A percentile compares a stretch with the other conserved stretches of the same genome.
phyloP scores from a whole-genome alignment of 30 jellyfish, hydroid and myxozoan species.

The Clytia hemisphaerica region DNA sequence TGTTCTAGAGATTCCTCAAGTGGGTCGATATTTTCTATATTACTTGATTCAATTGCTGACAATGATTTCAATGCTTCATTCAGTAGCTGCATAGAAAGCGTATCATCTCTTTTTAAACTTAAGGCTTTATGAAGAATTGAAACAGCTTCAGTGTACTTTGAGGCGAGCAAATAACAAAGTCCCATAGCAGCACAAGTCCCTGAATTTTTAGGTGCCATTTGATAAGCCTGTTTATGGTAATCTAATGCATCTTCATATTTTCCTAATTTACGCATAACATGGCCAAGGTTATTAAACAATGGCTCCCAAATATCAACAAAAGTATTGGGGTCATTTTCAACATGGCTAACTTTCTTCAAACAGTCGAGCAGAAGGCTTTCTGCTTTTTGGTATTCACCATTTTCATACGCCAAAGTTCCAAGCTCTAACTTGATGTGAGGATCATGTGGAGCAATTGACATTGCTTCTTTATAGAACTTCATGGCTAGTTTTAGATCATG shows the following conservation, averaged over 20 bases:
- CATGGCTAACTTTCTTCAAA: constrained; percentile 40
- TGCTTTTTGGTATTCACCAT: constrained; percentile 71
- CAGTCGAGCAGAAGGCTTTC: constrained; percentile 49
- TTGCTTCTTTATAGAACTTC: constrained; percentile 65
- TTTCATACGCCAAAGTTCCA: constrained; percentile 69
- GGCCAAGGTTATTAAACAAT: constrained; percentile 75
- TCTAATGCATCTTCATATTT: constrained; percentile 45
- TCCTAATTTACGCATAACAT: constrained; percentile 52
- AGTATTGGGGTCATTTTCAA: constrained; percentile 13
- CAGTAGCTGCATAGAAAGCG: constrained; percentile 73
- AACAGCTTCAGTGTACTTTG: constrained; percentile 51
- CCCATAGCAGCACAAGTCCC: constrained; percentile 83
- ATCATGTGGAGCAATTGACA: constrained; percentile 81
- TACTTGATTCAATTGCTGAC: constrained; percentile 48
- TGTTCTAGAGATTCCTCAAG: too few relatives aligned
- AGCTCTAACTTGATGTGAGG: constrained; percentile 77
- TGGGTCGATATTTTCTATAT: too few relatives aligned
- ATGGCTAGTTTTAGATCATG: constrained; percentile 65
- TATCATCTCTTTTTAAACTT: constrained; percentile 70
- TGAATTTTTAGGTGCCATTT: constrained; percentile 52
- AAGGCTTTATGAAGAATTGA: constrained; percentile 59
- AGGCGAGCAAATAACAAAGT: constrained; percentile 38
- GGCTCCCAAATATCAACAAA: constrained; percentile 87
- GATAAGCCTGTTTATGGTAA: constrained; percentile 60
- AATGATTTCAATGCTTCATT: constrained; percentile 50